Evolutionary conservation across 2,888 invertebrate species (phyloP), one percentile per base, ranked within the genome.

Genomic region (Polydrusus cervinus): DNA sequence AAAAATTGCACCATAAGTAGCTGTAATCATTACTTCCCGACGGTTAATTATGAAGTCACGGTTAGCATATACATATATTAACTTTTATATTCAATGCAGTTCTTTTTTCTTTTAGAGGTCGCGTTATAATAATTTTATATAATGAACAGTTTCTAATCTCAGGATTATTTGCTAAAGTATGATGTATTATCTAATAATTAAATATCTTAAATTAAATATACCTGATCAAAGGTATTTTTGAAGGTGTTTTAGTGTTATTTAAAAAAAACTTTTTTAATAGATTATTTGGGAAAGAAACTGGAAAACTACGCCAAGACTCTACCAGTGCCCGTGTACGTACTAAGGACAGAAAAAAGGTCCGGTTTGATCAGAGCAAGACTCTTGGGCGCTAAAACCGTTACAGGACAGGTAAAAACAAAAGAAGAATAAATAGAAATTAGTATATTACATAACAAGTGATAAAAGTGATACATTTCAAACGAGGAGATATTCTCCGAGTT

Each of bases 331-430:
- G 96, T 97, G 13, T 92, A 92, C 83, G 94, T 98, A 71, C 92
- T 96, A 85, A 92, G 99, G 73, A 97, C 98, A 10, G 94, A 94
- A 82, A 95, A 95, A 85, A 92, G 99, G 79, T 98, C 98, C 6
- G 99, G 99, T 30, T 89, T 99, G 75, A 99, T 99, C 83, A 90
- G 99, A 80, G 99, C 99, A 5, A 91, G 99, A 80, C 90, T 99
- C 75, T 89, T 97, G 81, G 99, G 99, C 78, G 98, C 98, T 61
- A 95, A 95, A 85, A 94, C 96, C 85, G 97, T 97, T 8, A 93
- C 91, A 82, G 98, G 98, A 74, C 93, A 97, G 87, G 78, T 78
- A 73, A 55, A 55, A 14, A 16, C 13, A 34, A 53, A 5, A 25
- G 25, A 25, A 5, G 5, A 25, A 25, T 25, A 25, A 25, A 25